phyloP scores from a whole-genome alignment of 2,888 invertebrate species.

The Mactromeris polynyma region DNA sequence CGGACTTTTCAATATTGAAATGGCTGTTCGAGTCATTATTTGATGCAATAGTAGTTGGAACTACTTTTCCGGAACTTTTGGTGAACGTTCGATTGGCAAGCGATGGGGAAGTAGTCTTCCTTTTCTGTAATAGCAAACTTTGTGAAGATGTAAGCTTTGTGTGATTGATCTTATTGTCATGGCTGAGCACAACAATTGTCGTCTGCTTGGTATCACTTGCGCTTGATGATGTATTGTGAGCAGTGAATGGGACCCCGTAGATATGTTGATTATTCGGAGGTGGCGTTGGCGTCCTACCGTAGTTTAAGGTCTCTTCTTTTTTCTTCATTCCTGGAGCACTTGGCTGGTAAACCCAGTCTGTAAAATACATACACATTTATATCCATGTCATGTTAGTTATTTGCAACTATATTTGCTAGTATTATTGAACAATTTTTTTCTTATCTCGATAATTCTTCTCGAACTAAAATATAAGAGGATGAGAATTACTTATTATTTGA shows the following conservation, averaged over 20 bases:
- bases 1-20: background rate
- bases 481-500: no score
- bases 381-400: no score
- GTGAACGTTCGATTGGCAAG: background rate
- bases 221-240: background rate
- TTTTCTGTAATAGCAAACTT: background rate
- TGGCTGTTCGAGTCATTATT: background rate
- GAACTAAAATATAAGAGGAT: no score
- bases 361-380: background rate
- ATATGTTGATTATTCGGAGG: background rate
- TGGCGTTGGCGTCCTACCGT: conserved; percentile 28
- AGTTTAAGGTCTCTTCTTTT: background rate
- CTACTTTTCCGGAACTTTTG: background rate
- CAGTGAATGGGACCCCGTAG: background rate
- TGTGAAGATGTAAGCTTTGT: background rate
- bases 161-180: background rate
- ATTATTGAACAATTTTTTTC: no score
- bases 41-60: background rate
- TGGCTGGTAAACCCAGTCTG: conserved; percentile 62
- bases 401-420: no score
- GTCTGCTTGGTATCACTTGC: background rate
- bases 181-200: conserved; percentile 4
- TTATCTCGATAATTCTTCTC: no score
- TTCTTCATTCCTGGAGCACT: conserved; percentile 19
- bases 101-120: background rate